Conservation (phyloP, 2,888 invertebrate species). For the Plemyria rubiginata region DNA sequence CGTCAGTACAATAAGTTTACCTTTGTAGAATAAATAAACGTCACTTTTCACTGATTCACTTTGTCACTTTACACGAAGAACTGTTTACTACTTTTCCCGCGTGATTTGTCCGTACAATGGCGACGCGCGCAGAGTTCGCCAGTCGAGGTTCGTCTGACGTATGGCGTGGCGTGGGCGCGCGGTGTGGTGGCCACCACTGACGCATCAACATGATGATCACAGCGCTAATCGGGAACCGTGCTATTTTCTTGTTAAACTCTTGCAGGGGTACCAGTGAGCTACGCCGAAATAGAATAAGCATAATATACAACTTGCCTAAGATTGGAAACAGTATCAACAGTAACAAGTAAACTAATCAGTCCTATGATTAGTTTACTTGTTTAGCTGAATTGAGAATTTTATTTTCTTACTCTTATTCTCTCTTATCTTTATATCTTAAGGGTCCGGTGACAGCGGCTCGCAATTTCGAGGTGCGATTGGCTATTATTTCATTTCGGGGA, state of each 20-base stretch:
- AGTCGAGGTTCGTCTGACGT: constrained; percentile 47
- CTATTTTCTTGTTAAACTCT: constrained; percentile 27
- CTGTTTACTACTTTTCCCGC: constrained; percentile 38
- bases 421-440: no score
- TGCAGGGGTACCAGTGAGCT: constrained; percentile 4
- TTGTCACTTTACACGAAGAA: constrained; percentile 39
- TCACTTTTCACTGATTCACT: constrained; percentile 30
- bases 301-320: no score
- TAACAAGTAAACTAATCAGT: no score
- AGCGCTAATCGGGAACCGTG: constrained; percentile 41
- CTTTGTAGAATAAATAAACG: constrained; percentile 7
- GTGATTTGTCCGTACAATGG: constrained; percentile 22
- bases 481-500: no score
- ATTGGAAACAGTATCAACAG: no score
- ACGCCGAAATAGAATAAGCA: constrained; percentile 16
- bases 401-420: no score
- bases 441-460: no score
- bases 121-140: constrained; percentile 49
- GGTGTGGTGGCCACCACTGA: constrained; percentile 41
- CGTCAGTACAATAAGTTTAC: constrained; percentile 22
- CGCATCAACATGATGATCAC: constrained; percentile 48
- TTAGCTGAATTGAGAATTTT: no score
- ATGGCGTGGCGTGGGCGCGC: constrained; percentile 29
- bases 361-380: no score
- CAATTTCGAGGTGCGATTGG: no score